phyloP scores from a whole-genome alignment of 2,113 vertebrate species.

The Tinamus guttatus region DNA sequence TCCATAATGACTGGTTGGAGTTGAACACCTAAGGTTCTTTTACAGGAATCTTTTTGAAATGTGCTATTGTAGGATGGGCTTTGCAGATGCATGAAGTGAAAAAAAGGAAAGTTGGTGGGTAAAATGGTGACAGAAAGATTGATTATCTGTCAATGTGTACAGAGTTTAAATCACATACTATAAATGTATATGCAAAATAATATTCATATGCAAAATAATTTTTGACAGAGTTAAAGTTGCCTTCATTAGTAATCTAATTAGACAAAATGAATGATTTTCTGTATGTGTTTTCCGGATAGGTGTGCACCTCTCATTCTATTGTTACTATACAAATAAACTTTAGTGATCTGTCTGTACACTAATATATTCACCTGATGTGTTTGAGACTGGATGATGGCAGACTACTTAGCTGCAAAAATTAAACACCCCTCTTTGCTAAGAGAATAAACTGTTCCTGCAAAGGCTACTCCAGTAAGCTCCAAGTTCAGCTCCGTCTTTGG shows the following conservation, averaged over 20 bases:
- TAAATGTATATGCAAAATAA: neutral
- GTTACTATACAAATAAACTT: neutral
- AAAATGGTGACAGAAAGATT: neutral
- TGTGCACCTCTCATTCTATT: neutral
- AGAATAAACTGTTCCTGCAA: neutral
- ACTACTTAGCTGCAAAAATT: neutral
- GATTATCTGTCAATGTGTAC: neutral
- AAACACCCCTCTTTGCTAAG: neutral
- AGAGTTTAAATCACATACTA: neutral
- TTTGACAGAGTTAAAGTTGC: neutral
- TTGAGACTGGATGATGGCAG: neutral
- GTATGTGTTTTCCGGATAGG: neutral
- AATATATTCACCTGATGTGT: neutral
- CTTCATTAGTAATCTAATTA: neutral
- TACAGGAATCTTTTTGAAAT: neutral
- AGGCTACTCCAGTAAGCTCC: neutral
- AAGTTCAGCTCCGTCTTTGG: neutral
- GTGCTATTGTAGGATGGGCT: neutral
- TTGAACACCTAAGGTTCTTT: neutral
- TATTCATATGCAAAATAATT: neutral
- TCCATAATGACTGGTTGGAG: neutral
- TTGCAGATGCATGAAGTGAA: neutral
- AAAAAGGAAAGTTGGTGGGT: neutral
- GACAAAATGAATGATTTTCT: neutral
- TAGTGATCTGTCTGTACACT: neutral